Base-by-base conservation (phyloP, 2,113 vertebrate genomes). In the Propithecus coquereli region DNA sequence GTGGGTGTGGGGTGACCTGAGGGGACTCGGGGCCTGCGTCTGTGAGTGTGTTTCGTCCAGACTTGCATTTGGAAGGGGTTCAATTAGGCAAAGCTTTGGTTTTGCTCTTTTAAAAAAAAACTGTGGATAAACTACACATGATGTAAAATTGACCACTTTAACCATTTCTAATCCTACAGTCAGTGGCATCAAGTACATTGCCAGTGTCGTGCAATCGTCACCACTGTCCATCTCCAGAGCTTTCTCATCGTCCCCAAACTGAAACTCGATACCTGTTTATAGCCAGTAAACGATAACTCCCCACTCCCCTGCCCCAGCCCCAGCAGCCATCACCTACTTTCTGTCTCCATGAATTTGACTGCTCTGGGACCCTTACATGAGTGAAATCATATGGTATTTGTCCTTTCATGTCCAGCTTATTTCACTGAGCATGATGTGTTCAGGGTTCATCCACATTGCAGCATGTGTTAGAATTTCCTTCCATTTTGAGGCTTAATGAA, bases 151-250 rank as follows among this genome's bases (percentile, higher is more conserved):
- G 50, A 5, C 43, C 43, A 25, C 54, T 32, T 7, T 43, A 61
- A 32, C 61, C 25, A 9, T 43, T 37, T 85, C 54, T 37, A 52
- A 65, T 47, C 1, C 4, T 27, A 9, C 18, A 50, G 18, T 73
- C 34, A 37, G 20, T n/a, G 70, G 32, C 17, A 8, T 32, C 13
- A 73, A 22, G 22, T 11, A 10, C 3, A 2, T 6, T 37, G 45
- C 6, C 0, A 0, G 0, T 40, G 30, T 45, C 27, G 6, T 34
- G 14, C 22, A 17, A 0, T 30, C 12, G 2, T 66, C 73, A 8
- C 61, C n/a, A 1, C 47, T 27, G 1, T n/a, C 83, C 23, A 10
- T 52, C 61, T 88, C 43, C 63, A 37, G 45, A 37, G 52, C 5
- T 17, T 92, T 77, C 9, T n/a, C 57, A 5, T 71, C 74, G 13